Evolutionary conservation across 2,797 vertebrate genomes (phyloP), one percentile per base, ranked within the genome.

Genomic region (Anguilla pacifica): DNA sequence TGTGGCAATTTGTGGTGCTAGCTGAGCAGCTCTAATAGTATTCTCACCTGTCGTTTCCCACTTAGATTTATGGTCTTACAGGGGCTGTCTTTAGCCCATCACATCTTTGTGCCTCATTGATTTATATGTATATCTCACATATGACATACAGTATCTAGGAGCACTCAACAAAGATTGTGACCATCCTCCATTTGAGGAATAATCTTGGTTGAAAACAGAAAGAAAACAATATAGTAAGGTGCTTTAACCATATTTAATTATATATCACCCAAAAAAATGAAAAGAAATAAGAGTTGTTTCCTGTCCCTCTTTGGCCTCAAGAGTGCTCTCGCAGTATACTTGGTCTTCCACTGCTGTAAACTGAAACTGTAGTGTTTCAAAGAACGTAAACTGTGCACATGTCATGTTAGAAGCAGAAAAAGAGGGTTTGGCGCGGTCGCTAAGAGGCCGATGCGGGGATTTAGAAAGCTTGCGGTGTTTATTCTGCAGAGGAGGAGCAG

Each of bases 331-430:
- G 82, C 87, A 84, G 87, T 87, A 74, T 85, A 59, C 74, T 51
- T 85, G 83, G 83, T 88, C 87, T 88, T 70, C 83, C 51, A 85
- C 51, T 85, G 83, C 83, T 84, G 15, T 85, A 88, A 88, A 83
- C 83, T 35, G 51, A 85, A 88, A 28, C 67, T 84, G 83, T 19
- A 35, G 87, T 77, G 72, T 53, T 35, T 53, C 31, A 64, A 77
- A 59, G 51, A 74, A 79, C 22, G 35, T 39, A 85, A 88, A 70
- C 87, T 59, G 70, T 53, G 51, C 83, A 31, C 35, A 19, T 57
- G 49, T 72, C 53, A 83, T 61, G 61, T 87, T 84, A 70, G 35
- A 59, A 67, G 59, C 59, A 10, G 55, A 64, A n/a, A 72, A n/a
- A 77, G 77, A n/a, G 72, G 39, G 77, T 39, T 10, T 9, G n/a